Percentiles rank a stretch among this genome's conserved stretches.
These are phyloP conservation scores for Coracopsis vasa DNA, from an alignment of 2,113 vertebrate species.

Conservation along the genomic window DNA sequence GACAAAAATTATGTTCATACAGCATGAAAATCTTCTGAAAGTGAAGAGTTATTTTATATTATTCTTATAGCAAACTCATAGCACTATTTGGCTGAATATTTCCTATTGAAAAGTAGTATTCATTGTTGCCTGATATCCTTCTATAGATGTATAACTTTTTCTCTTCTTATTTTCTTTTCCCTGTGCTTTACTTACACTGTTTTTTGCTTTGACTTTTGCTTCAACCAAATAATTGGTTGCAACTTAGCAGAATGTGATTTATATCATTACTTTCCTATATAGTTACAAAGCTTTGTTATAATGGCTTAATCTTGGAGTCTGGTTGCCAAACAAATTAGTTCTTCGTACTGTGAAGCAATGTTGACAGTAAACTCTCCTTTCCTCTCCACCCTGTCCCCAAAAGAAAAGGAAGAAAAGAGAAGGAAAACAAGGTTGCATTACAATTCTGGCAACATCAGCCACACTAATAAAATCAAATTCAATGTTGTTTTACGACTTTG, in stretches of 20 bases:
- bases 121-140: neutral
- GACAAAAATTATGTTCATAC: neutral
- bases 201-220: neutral
- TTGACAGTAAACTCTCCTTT: slow-evolving; percentile 45
- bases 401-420: slow-evolving; percentile 50
- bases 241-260: neutral
- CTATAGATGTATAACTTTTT: neutral
- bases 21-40: neutral
- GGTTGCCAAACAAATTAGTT: slow-evolving; percentile 55
- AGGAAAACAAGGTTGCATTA: slow-evolving; percentile 73
- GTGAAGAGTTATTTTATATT: neutral
- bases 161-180: neutral
- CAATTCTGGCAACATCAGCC: slow-evolving; percentile 78
- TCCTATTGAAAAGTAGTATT: neutral
- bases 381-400: neutral
- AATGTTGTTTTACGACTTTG: slow-evolving; percentile 79
- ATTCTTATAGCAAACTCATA: neutral
- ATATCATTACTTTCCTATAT: neutral
- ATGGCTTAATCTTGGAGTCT: neutral
- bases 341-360: slow-evolving; percentile 37
- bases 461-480: slow-evolving; percentile 81
- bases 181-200: neutral
- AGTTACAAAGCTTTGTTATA: neutral
- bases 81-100: neutral
- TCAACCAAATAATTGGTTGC: neutral